Base-by-base conservation (phyloP, 2,888 invertebrate species). In the Nysson spinosus region DNA sequence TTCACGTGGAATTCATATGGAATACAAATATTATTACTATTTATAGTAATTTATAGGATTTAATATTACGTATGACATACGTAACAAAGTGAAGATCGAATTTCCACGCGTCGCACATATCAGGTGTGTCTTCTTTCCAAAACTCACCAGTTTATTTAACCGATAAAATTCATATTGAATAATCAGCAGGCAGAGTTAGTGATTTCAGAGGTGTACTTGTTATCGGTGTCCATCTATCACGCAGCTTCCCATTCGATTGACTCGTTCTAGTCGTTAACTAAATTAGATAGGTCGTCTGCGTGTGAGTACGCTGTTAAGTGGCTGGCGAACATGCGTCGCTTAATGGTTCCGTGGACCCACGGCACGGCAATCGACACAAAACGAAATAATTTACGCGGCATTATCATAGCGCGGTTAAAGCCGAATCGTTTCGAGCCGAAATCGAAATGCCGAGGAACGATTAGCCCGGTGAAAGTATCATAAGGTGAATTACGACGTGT, bases 351-450 rank as follows among this genome's bases (percentile, higher is more conserved):
- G 22, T 26, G 6, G 16, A n/a, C 30, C 9, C 26, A 11, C 40
- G 35, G 14, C 40, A 37, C n/a, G n/a, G 35, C 58, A 17, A 50
- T 65, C 58, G 65, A 40, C 34, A n/a, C n/a, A 19, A 39, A 14
- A 37, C 40, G 44, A 60, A 55, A 70, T 74, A 68, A 77, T 75
- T 77, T 77, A 75, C 63, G 55, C 26, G 46, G 24, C 49, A 46
- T 62, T 74, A 74, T 55, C 44, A 42, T 7, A 14, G 40, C 19
- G 16, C 7, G 12, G 2, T n/a, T n/a, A 26, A 28, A 16, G 17
- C 54, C 22, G 26, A 7, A 47, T 56, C 58, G 42, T 62, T 72
- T 17, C 14, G 24, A 34, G 42, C 30, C 28, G 32, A 35, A 40
- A 35, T 37, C 28, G 12, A 20, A 50, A 63, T 51, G 58, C 11